Evolutionary conservation across 2,797 vertebrate genomes (phyloP).

Genomic region (Sebastes taczanowskii): DNA sequence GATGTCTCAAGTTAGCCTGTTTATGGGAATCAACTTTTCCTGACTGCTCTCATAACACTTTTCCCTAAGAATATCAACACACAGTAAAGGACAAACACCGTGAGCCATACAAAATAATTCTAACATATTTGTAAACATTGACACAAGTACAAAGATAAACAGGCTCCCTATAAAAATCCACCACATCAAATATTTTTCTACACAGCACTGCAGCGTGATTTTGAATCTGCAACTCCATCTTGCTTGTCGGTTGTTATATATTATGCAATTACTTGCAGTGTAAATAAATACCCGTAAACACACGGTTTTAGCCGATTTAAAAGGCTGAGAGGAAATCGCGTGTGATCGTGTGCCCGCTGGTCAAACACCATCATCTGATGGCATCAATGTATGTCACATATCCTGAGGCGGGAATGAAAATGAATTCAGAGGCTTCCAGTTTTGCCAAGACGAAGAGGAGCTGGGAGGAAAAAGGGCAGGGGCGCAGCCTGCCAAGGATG

Average conservation of each 20-base stretch:
- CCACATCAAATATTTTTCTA: constrained; percentile 44
- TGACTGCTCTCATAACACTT: constrained; percentile 72
- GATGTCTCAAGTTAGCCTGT: constrained; percentile 81
- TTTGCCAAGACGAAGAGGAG: constrained; percentile 53
- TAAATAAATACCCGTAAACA: constrained; percentile 41
- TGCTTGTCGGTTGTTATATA: neutral
- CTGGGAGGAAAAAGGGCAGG: constrained; percentile 47
- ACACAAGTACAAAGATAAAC: constrained; percentile 73
- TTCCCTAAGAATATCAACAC: constrained; percentile 65
- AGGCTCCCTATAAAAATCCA: constrained; percentile 66
- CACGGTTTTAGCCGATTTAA: constrained; percentile 36
- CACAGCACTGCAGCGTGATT: constrained; percentile 38
- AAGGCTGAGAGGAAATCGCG: neutral
- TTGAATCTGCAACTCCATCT: constrained; percentile 34
- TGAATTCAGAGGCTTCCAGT: constrained; percentile 39
- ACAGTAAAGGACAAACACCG: constrained; percentile 69
- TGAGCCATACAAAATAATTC: constrained; percentile 69
- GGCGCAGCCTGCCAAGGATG: constrained; percentile 68
- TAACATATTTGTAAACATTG: constrained; percentile 78
- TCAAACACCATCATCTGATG: constrained; percentile 25
- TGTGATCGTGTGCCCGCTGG: constrained; percentile 25
- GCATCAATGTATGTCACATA: constrained; percentile 37
- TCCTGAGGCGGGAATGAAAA: constrained; percentile 20
- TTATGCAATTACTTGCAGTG: constrained; percentile 29
- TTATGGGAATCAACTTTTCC: constrained; percentile 80